Evolutionary conservation across 2,888 invertebrate genomes (phyloP), one percentile per base, ranked within the genome.

Genomic region (Criorhina ranunculi): DNA sequence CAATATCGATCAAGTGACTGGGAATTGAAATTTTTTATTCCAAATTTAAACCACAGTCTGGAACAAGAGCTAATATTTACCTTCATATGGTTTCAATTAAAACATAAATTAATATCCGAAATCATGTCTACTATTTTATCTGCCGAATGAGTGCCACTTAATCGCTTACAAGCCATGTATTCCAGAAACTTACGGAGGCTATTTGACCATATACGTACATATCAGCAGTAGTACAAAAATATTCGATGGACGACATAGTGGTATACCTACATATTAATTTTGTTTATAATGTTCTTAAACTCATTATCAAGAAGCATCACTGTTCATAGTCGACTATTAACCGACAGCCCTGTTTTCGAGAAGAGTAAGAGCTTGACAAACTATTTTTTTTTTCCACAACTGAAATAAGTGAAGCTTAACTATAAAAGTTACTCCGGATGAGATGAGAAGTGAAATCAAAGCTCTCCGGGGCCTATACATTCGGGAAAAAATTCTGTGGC

Each of bases 121-220:
- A 46, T 46, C 46, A 19, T 46, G 19, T 46, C 46, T 19, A 19
- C 46, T 46, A 46, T 7, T 19, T 19, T 46, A 46, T 46, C 46
- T 19, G 17, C 46, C 46, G 57, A 57, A 57, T 37, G 57, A 33
- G 37, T 57, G n/a, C 37, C 57, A 57, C 57, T 37, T 9, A 57
- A 57, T 40, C 57, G 57, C 40, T 57, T 57, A 29, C 57, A 57
- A 37, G 37, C 57, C 33, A 19, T 37, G 12, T 33, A 55, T 12
- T 24, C 55, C 5, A 55, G 19, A 5, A 55, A 55, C 9, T 15
- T 55, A 12, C 33, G 15, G 8, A 15, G 55, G 4, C 12, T 55
- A 1, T 1, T 12, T 9, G 33, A 55, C 55, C 55, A 55, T 33
- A n/a, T n/a, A n/a, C n/a, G n/a, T n/a, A n/a, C n/a, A 55, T 51